Percentiles rank a stretch among this genome's conserved stretches.
phyloP scores from a whole-genome alignment of 2,113 vertebrate species.

The Ondatra zibethicus region DNA sequence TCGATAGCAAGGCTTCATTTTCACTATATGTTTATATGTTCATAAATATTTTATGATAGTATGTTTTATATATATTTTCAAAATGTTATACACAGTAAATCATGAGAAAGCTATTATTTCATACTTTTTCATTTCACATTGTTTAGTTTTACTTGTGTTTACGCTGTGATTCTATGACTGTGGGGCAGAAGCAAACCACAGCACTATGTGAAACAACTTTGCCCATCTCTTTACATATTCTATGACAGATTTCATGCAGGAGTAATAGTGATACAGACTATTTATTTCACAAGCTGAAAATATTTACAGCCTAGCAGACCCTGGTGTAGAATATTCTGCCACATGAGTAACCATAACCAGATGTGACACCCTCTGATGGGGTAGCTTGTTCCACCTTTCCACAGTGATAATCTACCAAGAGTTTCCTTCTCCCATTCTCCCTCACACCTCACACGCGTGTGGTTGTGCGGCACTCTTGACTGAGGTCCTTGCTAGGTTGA shows the following conservation, averaged over 20 bases:
- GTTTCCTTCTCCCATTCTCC: accelerated
- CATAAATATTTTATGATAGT: not conserved
- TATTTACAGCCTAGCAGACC: not conserved
- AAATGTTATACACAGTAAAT: not conserved
- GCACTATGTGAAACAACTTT: not conserved
- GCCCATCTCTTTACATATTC: accelerated
- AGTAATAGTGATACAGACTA: not conserved
- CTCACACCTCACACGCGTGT: accelerated
- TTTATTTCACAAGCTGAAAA: not conserved
- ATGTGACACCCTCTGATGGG: not conserved
- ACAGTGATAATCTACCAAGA: not conserved
- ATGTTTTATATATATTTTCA: slow-evolving; percentile 19
- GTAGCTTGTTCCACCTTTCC: not conserved
- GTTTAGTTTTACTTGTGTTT: not conserved
- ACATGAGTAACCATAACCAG: not conserved
- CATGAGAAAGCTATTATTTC: not conserved
- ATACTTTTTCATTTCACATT: not conserved
- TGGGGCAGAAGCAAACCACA: not conserved
- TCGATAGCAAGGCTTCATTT: not conserved
- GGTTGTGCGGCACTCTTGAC: not conserved
- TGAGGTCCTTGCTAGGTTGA: not conserved
- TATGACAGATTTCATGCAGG: not conserved
- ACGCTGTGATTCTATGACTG: not conserved
- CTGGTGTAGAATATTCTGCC: not conserved
- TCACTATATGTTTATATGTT: not conserved